Base-by-base conservation (phyloP, 2,888 invertebrate species). In the Schizotus pectinicornis region DNA sequence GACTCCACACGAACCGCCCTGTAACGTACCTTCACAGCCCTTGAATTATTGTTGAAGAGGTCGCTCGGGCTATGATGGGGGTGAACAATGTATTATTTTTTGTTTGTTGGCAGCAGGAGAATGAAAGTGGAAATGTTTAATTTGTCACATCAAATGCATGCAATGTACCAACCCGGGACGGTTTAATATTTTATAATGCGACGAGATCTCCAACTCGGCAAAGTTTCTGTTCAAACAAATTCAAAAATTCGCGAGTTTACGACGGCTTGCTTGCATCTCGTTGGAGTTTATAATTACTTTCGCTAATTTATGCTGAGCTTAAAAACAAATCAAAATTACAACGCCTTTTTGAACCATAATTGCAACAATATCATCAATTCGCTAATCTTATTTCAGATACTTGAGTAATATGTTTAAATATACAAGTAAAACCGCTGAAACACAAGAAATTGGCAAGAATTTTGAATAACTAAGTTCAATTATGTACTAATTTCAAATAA, bases 71-170 rank as follows among this genome's bases (percentile, higher is more conserved):
- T 35, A 50, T 34, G 43, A 37, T 33, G 13, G 12, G 42, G 35
- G 45, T 45, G 37, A 31, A 45, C 42, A 43, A 43, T 36, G 49
- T 34, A 49, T 49, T 42, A 56, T 49, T 56, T 56, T 39, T 33
- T 22, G n/a, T 46, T 52, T 32, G 38, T 46, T 45, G 37, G 46
- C n/a, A 49, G 38, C 37, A 9, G 33, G 42, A 9, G 36, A 35
- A 56, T 56, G 43, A 56, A 56, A 41, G 42, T 48, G 55, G 55
- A 48, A 56, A 56, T 49, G 55, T 56, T 56, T 56, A 56, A 56
- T 56, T 56, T 56, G 55, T 56, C 55, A 39, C 55, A 32, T 54
- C 54, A 54, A 54, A 46, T 54, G 47, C 55, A 13, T 47, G 47
- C 46, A 54, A 46, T 54, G 47, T 53, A 46, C 53, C 37, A 47